These are phyloP conservation scores for Tipula lateralis DNA, from an alignment of 2,888 invertebrate species.

Conservation along the genomic window DNA sequence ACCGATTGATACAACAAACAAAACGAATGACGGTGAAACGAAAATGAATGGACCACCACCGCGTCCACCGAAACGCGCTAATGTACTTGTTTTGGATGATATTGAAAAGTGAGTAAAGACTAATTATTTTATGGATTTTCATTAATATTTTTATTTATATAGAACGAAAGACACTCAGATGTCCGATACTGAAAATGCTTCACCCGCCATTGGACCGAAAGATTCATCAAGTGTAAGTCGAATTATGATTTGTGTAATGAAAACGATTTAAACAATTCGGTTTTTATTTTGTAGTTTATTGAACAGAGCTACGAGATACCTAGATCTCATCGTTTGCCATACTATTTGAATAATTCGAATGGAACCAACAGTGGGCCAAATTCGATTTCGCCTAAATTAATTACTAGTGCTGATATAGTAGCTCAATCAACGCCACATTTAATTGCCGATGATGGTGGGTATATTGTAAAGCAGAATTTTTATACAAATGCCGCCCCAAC, in stretches of 20 bases:
- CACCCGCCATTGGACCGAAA: slow-evolving; percentile 48
- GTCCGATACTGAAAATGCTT: slow-evolving; percentile 49
- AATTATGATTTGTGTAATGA: not conserved
- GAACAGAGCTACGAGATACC: slow-evolving; percentile 68
- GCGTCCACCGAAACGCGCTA: slow-evolving; percentile 65
- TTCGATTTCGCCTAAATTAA: slow-evolving; percentile 36
- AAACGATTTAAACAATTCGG: not conserved
- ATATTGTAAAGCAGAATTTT: slow-evolving; percentile 46
- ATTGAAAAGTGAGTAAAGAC: slow-evolving; percentile 47
- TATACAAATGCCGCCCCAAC: slow-evolving; percentile 54
- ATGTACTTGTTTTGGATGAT: slow-evolving; percentile 45
- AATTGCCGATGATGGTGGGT: slow-evolving; percentile 38
- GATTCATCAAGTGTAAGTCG: slow-evolving; percentile 42
- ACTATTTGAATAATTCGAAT: slow-evolving; percentile 43
- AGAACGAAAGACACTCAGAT: slow-evolving; percentile 46
- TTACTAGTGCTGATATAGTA: slow-evolving; percentile 38
- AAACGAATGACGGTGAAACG: slow-evolving; percentile 37
- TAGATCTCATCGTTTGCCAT: slow-evolving; percentile 57
- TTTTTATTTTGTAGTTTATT: slow-evolving; percentile 38
- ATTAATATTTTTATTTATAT: slow-evolving; percentile 29
- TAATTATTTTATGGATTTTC: slow-evolving; percentile 27
- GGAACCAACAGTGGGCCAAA: slow-evolving; percentile 38
- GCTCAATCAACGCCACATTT: slow-evolving; percentile 48
- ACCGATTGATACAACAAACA: slow-evolving; percentile 41
- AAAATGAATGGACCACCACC: slow-evolving; percentile 58